These are phyloP conservation scores for Ericerus pela DNA, from an alignment of 1,140 invertebrate species.

Conservation along the genomic window DNA sequence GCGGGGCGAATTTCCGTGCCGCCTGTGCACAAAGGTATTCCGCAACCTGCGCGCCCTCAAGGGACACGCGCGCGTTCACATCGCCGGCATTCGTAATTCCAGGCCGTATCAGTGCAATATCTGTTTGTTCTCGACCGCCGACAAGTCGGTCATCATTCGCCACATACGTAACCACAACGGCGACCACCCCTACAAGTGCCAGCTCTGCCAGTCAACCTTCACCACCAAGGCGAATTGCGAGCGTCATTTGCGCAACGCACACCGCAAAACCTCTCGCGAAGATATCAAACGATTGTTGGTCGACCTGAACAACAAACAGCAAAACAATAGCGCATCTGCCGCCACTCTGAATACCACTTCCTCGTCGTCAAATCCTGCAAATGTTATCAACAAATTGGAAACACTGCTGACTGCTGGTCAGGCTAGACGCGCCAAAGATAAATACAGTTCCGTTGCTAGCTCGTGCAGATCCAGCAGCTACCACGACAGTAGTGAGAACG, in stretches of 20 bases:
- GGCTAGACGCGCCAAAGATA: no score
- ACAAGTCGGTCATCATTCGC: slow-evolving; percentile 75
- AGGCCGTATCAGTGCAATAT: slow-evolving; percentile 72
- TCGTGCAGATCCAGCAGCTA: no score
- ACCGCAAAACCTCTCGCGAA: slow-evolving; percentile 65
- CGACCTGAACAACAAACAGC: slow-evolving; percentile 69
- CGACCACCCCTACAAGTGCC: slow-evolving; percentile 84
- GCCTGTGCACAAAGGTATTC: slow-evolving; percentile 66
- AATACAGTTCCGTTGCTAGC: no score
- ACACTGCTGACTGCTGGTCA: neutral
- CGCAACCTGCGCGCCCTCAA: slow-evolving; percentile 78
- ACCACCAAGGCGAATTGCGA: slow-evolving; percentile 89
- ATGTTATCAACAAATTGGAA: slow-evolving; percentile 7
- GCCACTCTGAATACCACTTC: slow-evolving; percentile 3
- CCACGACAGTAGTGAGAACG: no score
- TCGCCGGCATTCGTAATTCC: slow-evolving; percentile 43
- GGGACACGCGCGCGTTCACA: slow-evolving; percentile 58
- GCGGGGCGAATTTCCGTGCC: slow-evolving; percentile 73
- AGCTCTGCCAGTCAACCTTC: slow-evolving; percentile 85
- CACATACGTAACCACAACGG: slow-evolving; percentile 89
- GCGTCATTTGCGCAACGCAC: slow-evolving; percentile 74
- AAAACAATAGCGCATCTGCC: slow-evolving; percentile 42
- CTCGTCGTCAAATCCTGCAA: slow-evolving; percentile 10
- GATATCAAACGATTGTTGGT: slow-evolving; percentile 74
- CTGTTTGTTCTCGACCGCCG: slow-evolving; percentile 74